phyloP scores from a whole-genome alignment of 2,113 vertebrate species.

The Cinclus cinclus region DNA sequence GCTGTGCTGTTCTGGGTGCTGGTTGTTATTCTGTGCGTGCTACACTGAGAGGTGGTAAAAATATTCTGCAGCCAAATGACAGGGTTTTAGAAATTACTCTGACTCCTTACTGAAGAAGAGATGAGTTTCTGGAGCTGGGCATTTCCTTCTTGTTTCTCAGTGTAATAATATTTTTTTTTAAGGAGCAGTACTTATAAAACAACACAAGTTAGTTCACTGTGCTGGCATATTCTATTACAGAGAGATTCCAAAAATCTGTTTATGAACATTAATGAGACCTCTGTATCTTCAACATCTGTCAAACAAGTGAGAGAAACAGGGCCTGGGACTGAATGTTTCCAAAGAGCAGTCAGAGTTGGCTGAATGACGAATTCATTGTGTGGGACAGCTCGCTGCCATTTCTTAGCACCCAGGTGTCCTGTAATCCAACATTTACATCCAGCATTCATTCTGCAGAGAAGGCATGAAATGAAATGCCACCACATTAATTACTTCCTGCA shows the following conservation, averaged over 20 bases:
- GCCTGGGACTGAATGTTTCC: neutral
- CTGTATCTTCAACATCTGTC: neutral
- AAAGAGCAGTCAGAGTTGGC: neutral
- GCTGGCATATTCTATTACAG: neutral
- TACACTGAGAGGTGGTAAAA: neutral
- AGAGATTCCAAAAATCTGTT: neutral
- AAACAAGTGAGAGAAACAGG: neutral
- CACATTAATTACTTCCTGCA: neutral
- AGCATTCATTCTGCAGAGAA: neutral
- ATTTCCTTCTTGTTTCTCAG: neutral
- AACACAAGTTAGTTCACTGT: neutral
- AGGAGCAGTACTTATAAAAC: neutral
- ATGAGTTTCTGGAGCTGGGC: neutral
- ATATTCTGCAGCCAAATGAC: neutral
- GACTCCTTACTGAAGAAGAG: neutral
- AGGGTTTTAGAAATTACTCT: neutral
- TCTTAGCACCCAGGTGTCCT: neutral
- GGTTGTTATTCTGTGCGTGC: neutral
- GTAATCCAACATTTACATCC: neutral
- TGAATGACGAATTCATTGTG: rapidly evolving
- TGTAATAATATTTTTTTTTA: neutral
- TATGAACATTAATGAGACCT: neutral
- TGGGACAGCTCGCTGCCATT: neutral
- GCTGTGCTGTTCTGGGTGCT: neutral
- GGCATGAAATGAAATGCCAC: neutral